Percentiles rank a stretch among this genome's conserved stretches.
phyloP scores from a whole-genome alignment of 2,797 vertebrate genomes.

The Atherinosoma microstoma region DNA sequence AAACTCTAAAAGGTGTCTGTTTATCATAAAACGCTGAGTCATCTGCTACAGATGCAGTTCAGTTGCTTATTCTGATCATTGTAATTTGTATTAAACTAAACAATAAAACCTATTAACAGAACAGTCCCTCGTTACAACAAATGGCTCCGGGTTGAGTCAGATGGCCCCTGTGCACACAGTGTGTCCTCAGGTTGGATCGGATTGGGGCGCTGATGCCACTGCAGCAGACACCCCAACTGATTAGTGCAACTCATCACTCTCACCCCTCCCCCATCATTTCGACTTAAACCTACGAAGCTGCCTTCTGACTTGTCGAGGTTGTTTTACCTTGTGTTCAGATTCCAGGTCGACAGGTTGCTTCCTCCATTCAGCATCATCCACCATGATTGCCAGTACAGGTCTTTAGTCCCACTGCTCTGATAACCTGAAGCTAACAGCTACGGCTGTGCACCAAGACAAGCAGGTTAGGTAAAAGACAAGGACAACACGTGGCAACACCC shows the following conservation, averaged over 20 bases:
- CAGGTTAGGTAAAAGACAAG: not conserved
- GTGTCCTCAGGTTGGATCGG: conserved; percentile 83
- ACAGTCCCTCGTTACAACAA: not conserved
- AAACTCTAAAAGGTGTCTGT: no score
- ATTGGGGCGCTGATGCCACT: conserved; percentile 49
- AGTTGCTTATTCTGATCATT: no score
- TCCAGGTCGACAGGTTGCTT: not conserved
- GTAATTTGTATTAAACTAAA: no score
- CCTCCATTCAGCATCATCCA: not conserved
- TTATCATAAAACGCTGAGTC: no score
- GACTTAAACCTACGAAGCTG: no score
- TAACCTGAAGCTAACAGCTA: not conserved
- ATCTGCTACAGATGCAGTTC: no score
- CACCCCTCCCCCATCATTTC: conserved; percentile 19
- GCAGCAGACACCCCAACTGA: conserved; percentile 59
- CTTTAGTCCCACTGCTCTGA: not conserved
- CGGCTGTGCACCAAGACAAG: not conserved
- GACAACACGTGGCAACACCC: not conserved
- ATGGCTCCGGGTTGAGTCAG: conserved; percentile 60
- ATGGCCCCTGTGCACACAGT: conserved; percentile 90
- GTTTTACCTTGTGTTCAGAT: not conserved
- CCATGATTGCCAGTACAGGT: not conserved
- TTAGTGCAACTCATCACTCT: conserved; percentile 81
- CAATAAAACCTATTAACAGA: no score
- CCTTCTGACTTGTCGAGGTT: not conserved